Conservation (phyloP, 1,140 invertebrate species). For the Delia radicum region DNA sequence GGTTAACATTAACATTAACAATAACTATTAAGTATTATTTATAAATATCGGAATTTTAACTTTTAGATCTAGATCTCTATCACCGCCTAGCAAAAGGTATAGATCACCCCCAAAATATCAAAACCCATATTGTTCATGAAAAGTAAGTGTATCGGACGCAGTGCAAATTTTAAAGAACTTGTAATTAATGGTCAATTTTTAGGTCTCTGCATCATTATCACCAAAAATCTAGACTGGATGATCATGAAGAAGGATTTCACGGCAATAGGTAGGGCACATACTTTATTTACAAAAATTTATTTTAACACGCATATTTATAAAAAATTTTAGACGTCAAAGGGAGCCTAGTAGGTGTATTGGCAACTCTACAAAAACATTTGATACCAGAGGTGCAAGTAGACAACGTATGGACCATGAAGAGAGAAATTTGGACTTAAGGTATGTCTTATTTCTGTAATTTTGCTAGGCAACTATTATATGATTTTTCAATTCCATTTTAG, state of each 20-base stretch:
- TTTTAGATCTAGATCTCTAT: constrained; percentile 13
- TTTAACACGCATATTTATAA: neutral
- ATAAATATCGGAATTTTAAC: neutral
- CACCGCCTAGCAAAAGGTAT: constrained; percentile 22
- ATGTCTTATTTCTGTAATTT: neutral
- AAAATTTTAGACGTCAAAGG: neutral
- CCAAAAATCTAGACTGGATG: neutral
- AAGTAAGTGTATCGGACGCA: constrained; percentile 16
- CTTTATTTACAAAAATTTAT: neutral
- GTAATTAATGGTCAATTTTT: neutral
- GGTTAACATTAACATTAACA: constrained; percentile 10
- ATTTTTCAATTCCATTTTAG: neutral
- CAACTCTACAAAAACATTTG: neutral
- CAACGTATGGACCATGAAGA: constrained; percentile 5
- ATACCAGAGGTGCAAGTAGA: neutral
- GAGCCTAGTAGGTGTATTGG: neutral
- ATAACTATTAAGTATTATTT: neutral
- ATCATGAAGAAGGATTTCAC: constrained; percentile 8
- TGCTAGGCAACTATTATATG: neutral
- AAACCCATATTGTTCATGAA: constrained; percentile 11
- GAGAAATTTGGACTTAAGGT: neutral
- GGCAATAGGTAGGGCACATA: neutral
- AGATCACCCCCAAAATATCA: constrained; percentile 19
- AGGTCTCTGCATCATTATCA: constrained; percentile 13
- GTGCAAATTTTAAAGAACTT: neutral